phyloP scores from a whole-genome alignment of 2,113 vertebrate species.

The Brachionichthys hirsutus region DNA sequence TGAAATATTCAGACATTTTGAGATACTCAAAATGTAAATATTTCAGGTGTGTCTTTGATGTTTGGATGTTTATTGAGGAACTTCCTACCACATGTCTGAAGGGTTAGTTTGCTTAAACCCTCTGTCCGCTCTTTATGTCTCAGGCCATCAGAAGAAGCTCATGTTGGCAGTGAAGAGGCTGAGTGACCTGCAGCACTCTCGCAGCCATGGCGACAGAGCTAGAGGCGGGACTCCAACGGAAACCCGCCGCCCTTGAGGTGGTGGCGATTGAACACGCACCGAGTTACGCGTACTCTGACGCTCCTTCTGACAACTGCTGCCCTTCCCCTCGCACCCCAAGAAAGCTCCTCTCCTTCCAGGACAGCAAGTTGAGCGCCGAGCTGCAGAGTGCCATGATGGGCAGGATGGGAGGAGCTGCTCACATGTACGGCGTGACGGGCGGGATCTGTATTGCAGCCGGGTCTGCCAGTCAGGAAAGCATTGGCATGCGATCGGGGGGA shows the following conservation, averaged over 20 bases:
- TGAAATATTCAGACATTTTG: no score
- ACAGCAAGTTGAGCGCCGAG: conserved; percentile 88
- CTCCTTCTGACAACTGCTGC: conserved; percentile 31
- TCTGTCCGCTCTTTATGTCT: no score
- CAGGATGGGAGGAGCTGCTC: conserved; percentile 16
- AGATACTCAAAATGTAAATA: no score
- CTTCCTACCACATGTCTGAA: no score
- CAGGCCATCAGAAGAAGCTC: conserved; percentile 97
- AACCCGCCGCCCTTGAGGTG: conserved; percentile 77
- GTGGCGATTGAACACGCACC: conserved; percentile 83
- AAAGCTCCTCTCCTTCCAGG: conserved; percentile 88
- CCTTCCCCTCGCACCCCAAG: conserved; percentile 79
- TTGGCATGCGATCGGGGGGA: no score
- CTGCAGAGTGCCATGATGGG: conserved; percentile 87
- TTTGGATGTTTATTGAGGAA: no score
- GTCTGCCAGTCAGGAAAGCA: no score
- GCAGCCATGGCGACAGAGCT: conserved; percentile 75
- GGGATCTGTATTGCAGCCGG: no score
- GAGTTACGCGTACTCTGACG: conserved; percentile 7
- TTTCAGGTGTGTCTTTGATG: no score
- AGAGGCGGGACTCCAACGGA: conserved; percentile 75
- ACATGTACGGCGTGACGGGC: conserved; percentile 81
- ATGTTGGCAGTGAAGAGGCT: conserved; percentile 92
- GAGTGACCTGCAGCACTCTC: conserved; percentile 84
- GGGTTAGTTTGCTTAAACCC: no score